phyloP scores from a whole-genome alignment of 2,113 vertebrate species.

The Datnioides undecimradiatus region DNA sequence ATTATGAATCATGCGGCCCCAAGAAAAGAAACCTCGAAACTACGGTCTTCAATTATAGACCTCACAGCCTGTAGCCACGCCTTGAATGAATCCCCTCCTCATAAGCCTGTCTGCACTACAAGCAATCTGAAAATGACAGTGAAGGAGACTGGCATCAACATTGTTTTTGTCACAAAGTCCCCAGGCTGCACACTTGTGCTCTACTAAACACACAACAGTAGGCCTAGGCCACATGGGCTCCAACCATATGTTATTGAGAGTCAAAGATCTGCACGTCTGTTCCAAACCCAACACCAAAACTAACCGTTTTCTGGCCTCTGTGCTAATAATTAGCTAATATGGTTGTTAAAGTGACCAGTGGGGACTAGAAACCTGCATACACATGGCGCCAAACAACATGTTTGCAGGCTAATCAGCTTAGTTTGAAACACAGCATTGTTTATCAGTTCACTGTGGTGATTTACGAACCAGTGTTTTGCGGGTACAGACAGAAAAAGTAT shows the following conservation, averaged over 20 bases:
- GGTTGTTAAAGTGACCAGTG: neutral
- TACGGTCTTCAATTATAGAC: slow-evolving; percentile 82
- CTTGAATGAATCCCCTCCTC: slow-evolving; percentile 77
- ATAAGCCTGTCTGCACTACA: slow-evolving; percentile 40
- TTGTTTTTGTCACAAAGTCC: slow-evolving; percentile 18
- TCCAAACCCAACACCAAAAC: slow-evolving; percentile 23
- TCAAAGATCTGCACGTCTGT: slow-evolving; percentile 10
- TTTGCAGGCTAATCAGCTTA: slow-evolving; percentile 40
- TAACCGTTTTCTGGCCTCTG: neutral
- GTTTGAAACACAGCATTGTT: slow-evolving; percentile 57
- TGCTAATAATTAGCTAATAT: slow-evolving; percentile 24
- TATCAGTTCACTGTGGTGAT: slow-evolving; percentile 60
- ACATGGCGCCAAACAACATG: neutral
- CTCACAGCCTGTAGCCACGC: slow-evolving; percentile 74
- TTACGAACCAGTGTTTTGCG: slow-evolving; percentile 64
- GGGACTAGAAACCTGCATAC: slow-evolving; percentile 22
- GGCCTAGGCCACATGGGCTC: slow-evolving; percentile 29
- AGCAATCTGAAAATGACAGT: slow-evolving; percentile 57
- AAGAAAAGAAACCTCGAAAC: slow-evolving; percentile 77
- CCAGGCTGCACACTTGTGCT: slow-evolving; percentile 16
- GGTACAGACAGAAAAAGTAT: slow-evolving; percentile 57
- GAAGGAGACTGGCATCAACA: slow-evolving; percentile 39
- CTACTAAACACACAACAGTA: slow-evolving; percentile 11
- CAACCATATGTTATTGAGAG: slow-evolving; percentile 31
- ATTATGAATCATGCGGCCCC: slow-evolving; percentile 80